A percentile compares a stretch with the other conserved stretches of the same genome.
Evolutionary conservation across 2,113 vertebrate species (phyloP).

Genomic region (Glaucidium brasilianum): DNA sequence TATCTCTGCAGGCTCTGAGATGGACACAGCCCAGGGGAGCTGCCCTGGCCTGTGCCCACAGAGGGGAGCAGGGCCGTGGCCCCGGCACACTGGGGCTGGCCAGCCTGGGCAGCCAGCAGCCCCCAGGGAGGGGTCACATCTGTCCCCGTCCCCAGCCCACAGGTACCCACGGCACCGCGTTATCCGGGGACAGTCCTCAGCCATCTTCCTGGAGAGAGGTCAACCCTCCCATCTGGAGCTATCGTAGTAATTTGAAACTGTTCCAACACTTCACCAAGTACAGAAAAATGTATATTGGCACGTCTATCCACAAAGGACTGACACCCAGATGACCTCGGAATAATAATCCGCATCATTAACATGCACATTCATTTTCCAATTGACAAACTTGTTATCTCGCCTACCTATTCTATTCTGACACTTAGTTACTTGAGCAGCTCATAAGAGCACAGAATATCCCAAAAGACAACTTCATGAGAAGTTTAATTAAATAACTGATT

Average conservation of each 20-base stretch:
- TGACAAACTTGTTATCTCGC: background rate
- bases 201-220: background rate
- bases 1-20: too few species aligned
- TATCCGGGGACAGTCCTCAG: background rate
- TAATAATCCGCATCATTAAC: background rate
- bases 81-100: background rate
- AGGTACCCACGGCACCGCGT: fast-evolving
- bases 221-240: background rate
- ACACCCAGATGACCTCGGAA: background rate
- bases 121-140: background rate
- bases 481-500: background rate
- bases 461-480: conserved; percentile 20
- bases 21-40: background rate
- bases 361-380: background rate
- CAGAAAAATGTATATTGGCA: background rate
- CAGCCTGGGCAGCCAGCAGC: background rate
- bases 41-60: background rate
- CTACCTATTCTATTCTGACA: background rate
- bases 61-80: too few species aligned
- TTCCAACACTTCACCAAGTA: background rate
- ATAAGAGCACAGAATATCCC: background rate
- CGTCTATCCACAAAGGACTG: background rate
- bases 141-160: background rate
- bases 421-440: background rate
- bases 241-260: background rate